Percentiles rank a stretch among this genome's conserved stretches.
These are phyloP conservation scores for Gerris lacustris DNA, from an alignment of 2,888 invertebrate species.

Conservation along the genomic window DNA sequence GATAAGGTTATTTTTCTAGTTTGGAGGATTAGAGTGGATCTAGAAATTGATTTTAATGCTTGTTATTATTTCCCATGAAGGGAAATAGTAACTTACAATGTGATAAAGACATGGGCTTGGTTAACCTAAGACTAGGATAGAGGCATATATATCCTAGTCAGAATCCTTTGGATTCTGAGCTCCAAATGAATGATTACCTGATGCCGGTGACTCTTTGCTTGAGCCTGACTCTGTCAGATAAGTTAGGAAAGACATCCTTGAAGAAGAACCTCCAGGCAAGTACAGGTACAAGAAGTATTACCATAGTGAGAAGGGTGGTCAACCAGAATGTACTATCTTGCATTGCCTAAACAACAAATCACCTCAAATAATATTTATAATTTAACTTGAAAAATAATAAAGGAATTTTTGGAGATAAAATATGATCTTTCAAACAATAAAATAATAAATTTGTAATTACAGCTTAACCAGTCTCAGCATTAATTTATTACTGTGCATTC, in stretches of 20 bases:
- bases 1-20: too few species aligned
- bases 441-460: slow-evolving; percentile 2
- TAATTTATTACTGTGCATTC: too few species aligned
- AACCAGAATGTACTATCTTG: slow-evolving; percentile 82
- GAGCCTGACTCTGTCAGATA: slow-evolving; percentile 82
- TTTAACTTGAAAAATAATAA: neutral
- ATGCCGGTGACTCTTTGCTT: slow-evolving; percentile 54
- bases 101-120: too few species aligned
- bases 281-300: slow-evolving; percentile 82
- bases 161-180: too few species aligned
- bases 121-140: too few species aligned
- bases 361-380: neutral
- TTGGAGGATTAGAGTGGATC: too few species aligned
- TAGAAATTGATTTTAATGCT: too few species aligned
- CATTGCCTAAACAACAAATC: slow-evolving; percentile 50
- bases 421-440: neutral
- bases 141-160: too few species aligned
- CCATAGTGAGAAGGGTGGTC: slow-evolving; percentile 52
- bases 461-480: too few species aligned
- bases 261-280: slow-evolving; percentile 91
- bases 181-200: slow-evolving; percentile 29
- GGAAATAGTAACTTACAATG: too few species aligned
- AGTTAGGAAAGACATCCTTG: slow-evolving; percentile 77
- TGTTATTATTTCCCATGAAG: too few species aligned
- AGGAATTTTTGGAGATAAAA: slow-evolving; percentile 4